phyloP scores from a whole-genome alignment of 2,888 invertebrate genomes.

The Neocrepidodera transversa region DNA sequence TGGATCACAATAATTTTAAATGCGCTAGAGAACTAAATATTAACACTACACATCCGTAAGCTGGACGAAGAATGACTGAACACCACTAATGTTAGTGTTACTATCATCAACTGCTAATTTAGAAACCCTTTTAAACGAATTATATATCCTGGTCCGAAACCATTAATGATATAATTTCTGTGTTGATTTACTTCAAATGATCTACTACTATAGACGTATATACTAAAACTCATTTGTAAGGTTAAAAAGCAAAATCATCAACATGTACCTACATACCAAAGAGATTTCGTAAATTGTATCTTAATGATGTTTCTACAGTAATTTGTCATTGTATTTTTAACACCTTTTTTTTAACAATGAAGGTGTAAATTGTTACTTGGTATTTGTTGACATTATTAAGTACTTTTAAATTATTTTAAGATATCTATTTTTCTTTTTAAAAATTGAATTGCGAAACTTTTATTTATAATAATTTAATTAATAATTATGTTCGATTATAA shows the following conservation, averaged over 20 bases:
- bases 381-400: conserved; percentile 23
- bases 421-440: no score
- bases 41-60: conserved; percentile 48
- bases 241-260: conserved; percentile 43
- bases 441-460: no score
- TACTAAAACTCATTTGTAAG: conserved; percentile 28
- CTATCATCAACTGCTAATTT: conserved; percentile 62
- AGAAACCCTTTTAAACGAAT: conserved; percentile 61
- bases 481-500: no score
- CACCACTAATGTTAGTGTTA: conserved; percentile 57
- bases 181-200: conserved; percentile 55
- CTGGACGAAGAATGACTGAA: conserved; percentile 58
- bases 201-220: no score
- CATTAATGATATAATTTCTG: conserved; percentile 60
- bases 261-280: conserved; percentile 33
- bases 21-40: conserved; percentile 24
- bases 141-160: conserved; percentile 56
- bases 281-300: conserved; percentile 12
- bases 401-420: conserved; percentile 24
- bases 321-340: conserved; percentile 28
- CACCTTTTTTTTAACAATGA: conserved; percentile 26
- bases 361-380: conserved; percentile 16
- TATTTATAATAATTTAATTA: no score
- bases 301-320: conserved; percentile 18
- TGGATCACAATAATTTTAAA: not conserved